Base-by-base conservation (phyloP, 2,888 invertebrate genomes). In the Athripsodes cinereus region DNA sequence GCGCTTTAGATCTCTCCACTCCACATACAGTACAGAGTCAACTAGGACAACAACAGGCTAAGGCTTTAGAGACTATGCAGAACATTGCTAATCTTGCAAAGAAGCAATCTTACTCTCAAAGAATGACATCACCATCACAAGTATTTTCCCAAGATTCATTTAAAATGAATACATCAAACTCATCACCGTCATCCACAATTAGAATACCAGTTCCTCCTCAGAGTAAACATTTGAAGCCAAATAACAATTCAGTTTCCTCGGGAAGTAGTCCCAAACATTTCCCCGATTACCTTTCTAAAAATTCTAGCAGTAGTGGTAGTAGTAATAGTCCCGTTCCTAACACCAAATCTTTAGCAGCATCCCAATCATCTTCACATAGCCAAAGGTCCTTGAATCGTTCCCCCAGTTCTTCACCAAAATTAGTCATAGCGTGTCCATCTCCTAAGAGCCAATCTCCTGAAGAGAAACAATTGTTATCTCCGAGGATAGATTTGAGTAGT, bases 1-100 rank as follows among this genome's bases (percentile, higher is more conserved):
- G 74, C 65, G 79, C 78, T 60, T 68, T 79, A 58, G 79, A 79
- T 67, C 70, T 79, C 56, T 76, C 78, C 57, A 78, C 78, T 55
- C 75, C 76, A 52, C 76, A 76, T 65, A 74, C 71, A 65, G 67
- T 72, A 49, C 77, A 73, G 67, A 74, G 71, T 66, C 74, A 75
- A 63, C 67, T 74, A 53, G 73, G 70, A 46, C 72, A 72, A 40
- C 76, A 76, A 60, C 77, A 77, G 65, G 74, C 74, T 62, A 76
- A 78, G 68, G 72, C 74, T 52, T 72, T 78, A 68, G 78, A 78
- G 69, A 78, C 77, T 44, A 79, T 79, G 78, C 78, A 79, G 62
- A 75, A 78, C 48, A 79, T 79, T 65, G 78, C 75, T 31, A 79
- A 78, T 69, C 70, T 79, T 57, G 78, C 78, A 55, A 78, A 78